A percentile compares a stretch with the other conserved stretches of the same genome.
phyloP scores from a whole-genome alignment of 1,140 invertebrate species.

The Lepidurus arcticus region DNA sequence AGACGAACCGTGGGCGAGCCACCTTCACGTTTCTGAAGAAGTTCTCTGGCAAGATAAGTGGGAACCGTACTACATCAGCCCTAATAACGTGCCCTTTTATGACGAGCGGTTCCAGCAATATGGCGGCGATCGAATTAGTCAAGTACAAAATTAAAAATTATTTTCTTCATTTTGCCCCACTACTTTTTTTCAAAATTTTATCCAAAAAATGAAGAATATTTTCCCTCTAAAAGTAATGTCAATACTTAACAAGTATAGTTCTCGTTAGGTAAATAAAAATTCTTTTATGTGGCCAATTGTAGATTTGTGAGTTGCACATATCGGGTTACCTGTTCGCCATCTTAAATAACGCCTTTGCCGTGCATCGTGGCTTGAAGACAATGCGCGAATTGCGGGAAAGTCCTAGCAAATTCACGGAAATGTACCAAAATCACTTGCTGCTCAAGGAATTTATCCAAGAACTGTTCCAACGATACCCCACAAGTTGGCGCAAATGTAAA shows the following conservation, averaged over 20 bases:
- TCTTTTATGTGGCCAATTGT: not conserved
- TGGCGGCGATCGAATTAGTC: constrained; percentile 58
- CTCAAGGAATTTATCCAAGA: constrained; percentile 1
- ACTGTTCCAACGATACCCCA: not conserved
- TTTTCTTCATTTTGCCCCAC: not conserved
- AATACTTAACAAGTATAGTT: not conserved
- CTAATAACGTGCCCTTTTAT: constrained; percentile 51
- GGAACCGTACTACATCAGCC: constrained; percentile 57
- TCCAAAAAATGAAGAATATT: too few species aligned
- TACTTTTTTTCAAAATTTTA: not conserved
- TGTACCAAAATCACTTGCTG: not conserved
- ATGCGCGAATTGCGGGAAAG: not conserved
- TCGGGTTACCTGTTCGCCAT: not conserved
- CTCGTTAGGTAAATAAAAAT: too few species aligned
- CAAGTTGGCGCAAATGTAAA: constrained; percentile 3
- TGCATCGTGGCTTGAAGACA: not conserved
- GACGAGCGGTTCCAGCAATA: constrained; percentile 60
- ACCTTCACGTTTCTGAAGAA: not conserved
- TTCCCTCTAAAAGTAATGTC: not conserved
- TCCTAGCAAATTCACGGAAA: not conserved
- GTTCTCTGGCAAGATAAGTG: constrained; percentile 51
- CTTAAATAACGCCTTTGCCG: not conserved
- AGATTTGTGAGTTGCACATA: constrained; percentile 23
- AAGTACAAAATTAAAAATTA: constrained; percentile 44
- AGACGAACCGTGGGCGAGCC: not conserved